A percentile compares a stretch with the other conserved stretches of the same genome.
Evolutionary conservation across 2,797 vertebrate genomes (phyloP).

Genomic region (Ptychobarbus kaznakovi): DNA sequence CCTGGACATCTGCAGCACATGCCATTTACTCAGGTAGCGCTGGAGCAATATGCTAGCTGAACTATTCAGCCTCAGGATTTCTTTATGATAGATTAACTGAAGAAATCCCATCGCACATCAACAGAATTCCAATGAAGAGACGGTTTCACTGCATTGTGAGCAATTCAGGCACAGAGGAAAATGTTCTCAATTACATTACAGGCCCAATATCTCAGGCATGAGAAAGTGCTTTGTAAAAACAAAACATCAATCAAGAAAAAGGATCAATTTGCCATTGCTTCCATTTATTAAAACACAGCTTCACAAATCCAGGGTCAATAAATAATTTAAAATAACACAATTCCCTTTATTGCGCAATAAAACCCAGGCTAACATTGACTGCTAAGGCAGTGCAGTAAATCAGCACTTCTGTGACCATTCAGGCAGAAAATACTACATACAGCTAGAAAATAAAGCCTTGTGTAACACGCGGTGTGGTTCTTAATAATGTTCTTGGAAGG

Average conservation of each 20-base stretch:
- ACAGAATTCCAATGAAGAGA: constrained; percentile 5
- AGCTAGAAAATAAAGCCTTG: constrained; percentile 34
- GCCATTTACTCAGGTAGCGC: not conserved
- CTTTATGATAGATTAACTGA: constrained; percentile 9
- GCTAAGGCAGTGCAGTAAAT: not conserved
- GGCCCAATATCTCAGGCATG: not conserved
- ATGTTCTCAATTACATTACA: constrained; percentile 13
- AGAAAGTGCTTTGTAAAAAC: not conserved
- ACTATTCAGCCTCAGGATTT: not conserved
- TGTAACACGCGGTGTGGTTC: not conserved
- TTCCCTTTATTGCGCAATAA: constrained; percentile 15
- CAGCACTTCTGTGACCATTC: constrained; percentile 32
- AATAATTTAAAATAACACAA: constrained; percentile 34
- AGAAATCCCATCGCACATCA: not conserved
- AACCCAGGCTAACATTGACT: not conserved
- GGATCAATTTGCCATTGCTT: constrained; percentile 16
- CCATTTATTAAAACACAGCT: constrained; percentile 56
- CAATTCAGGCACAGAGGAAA: not conserved
- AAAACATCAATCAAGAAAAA: not conserved
- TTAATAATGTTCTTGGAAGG: not conserved
- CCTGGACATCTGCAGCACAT: not conserved
- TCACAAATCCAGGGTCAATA: constrained; percentile 35
- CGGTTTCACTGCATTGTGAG: not conserved
- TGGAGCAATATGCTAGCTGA: constrained; percentile 14
- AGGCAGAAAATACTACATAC: constrained; percentile 49